Evolutionary conservation across 2,113 vertebrate genomes (phyloP).

Genomic region (Syngnathus typhle): DNA sequence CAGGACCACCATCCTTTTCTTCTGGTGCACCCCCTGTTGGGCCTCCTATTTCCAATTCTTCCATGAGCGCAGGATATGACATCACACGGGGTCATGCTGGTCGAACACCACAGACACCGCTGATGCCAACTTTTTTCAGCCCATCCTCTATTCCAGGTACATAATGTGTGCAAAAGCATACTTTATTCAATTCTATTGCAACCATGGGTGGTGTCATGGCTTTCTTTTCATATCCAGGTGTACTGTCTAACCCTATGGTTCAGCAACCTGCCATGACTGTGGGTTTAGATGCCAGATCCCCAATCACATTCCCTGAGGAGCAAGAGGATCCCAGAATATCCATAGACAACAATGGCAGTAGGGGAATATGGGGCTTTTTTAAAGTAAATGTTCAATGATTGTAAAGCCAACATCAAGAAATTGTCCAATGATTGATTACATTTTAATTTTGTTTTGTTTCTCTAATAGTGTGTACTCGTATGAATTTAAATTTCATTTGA

Average conservation of each 20-base stretch:
- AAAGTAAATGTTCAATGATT: slow-evolving; percentile 70
- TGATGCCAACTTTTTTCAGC: slow-evolving; percentile 86
- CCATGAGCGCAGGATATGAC: slow-evolving; percentile 76
- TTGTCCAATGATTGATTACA: too few species aligned
- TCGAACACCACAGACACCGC: slow-evolving; percentile 86
- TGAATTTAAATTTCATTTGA: too few species aligned
- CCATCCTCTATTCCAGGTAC: slow-evolving; percentile 74
- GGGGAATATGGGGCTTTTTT: slow-evolving; percentile 92
- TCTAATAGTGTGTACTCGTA: too few species aligned
- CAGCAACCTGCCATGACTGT: slow-evolving; percentile 72
- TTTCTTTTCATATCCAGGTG: slow-evolving; percentile 53
- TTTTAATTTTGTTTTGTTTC: too few species aligned
- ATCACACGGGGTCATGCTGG: slow-evolving; percentile 92
- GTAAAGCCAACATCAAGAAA: too few species aligned
- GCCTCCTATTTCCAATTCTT: slow-evolving; percentile 80
- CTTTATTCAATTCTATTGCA: not conserved
- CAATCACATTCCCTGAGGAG: slow-evolving; percentile 94
- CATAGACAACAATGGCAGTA: slow-evolving; percentile 49
- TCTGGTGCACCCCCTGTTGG: slow-evolving; percentile 66
- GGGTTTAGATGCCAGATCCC: slow-evolving; percentile 66
- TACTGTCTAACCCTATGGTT: slow-evolving; percentile 74
- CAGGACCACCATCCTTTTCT: slow-evolving; percentile 37
- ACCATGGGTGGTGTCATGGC: not conserved
- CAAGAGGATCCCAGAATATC: slow-evolving; percentile 75
- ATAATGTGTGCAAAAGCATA: not conserved